Percentiles rank a stretch among this genome's conserved stretches.
These are phyloP conservation scores for Trichonephila inaurata DNA, from an alignment of 1,140 invertebrate species.

Conservation along the genomic window DNA sequence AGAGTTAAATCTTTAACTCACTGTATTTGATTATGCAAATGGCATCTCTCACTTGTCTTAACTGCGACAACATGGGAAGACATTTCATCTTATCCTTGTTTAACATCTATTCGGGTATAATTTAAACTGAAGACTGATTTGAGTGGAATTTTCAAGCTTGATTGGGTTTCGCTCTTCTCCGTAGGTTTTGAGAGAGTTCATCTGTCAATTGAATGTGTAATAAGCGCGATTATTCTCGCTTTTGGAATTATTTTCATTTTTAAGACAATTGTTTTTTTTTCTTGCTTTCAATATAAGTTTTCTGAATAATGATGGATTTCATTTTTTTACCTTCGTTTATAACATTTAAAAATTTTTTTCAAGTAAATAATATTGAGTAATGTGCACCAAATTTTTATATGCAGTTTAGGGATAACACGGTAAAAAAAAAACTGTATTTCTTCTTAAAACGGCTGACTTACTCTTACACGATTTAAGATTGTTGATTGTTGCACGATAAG, in stretches of 20 bases:
- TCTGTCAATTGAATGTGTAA: not conserved
- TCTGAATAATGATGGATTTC: not conserved
- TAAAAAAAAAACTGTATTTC: too few species aligned
- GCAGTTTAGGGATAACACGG: too few species aligned
- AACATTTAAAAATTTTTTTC: not conserved
- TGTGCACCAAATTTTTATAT: too few species aligned
- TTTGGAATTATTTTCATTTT: too few species aligned
- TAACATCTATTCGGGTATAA: not conserved
- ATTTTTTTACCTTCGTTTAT: not conserved
- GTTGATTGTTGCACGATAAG: too few species aligned
- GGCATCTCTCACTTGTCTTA: not conserved
- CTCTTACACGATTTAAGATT: too few species aligned
- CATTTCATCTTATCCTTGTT: conserved; percentile 14
- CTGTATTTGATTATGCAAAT: conserved; percentile 37
- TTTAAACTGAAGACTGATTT: not conserved
- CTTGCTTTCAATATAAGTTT: not conserved
- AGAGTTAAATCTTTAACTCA: not conserved
- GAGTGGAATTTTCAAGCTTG: conserved; percentile 14
- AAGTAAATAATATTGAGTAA: too few species aligned
- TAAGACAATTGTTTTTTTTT: not conserved
- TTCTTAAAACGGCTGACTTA: too few species aligned
- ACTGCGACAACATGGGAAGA: conserved; percentile 1
- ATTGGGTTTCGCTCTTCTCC: not conserved
- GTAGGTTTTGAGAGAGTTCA: not conserved
- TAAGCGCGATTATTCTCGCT: too few species aligned